Percentiles rank a stretch among this genome's conserved stretches.
Evolutionary conservation across 2,888 invertebrate species (phyloP).

Genomic region (Platerodrilus igneus): DNA sequence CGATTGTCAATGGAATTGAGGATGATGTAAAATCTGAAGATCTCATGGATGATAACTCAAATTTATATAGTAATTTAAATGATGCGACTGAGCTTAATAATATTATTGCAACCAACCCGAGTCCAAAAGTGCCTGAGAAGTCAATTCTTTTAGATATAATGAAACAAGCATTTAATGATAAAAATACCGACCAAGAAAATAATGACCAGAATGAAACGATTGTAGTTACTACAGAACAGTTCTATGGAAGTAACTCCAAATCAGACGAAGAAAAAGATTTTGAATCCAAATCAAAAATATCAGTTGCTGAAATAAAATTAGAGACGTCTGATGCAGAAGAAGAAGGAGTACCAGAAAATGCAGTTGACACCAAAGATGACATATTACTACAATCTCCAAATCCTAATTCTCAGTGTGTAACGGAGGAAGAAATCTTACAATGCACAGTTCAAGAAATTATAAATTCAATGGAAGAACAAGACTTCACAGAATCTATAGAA

Average conservation of each 20-base stretch:
- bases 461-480: too few relatives aligned
- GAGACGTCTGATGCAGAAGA: constrained; percentile 25
- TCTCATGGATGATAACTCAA: constrained; percentile 41
- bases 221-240: too few relatives aligned
- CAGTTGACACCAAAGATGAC: too few relatives aligned
- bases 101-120: constrained; percentile 30
- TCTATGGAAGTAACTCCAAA: constrained; percentile 25
- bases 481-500: too few relatives aligned
- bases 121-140: constrained; percentile 55
- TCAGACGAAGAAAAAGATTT: constrained; percentile 17
- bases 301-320: constrained; percentile 6
- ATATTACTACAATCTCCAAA: too few relatives aligned
- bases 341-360: constrained; percentile 33
- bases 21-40: constrained; percentile 13
- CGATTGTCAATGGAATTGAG: constrained; percentile 15
- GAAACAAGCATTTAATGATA: constrained; percentile 53
- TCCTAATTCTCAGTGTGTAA: too few relatives aligned
- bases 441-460: too few relatives aligned
- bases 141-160: constrained; percentile 53
- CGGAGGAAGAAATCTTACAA: too few relatives aligned
- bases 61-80: constrained; percentile 37
- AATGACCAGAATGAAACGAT: too few relatives aligned
- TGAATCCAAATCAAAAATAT: constrained; percentile 11
- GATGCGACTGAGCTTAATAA: constrained; percentile 21
- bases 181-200: constrained; percentile 26